Evolutionary conservation across 2,888 invertebrate genomes (phyloP).

Genomic region (Pollenia angustigena): DNA sequence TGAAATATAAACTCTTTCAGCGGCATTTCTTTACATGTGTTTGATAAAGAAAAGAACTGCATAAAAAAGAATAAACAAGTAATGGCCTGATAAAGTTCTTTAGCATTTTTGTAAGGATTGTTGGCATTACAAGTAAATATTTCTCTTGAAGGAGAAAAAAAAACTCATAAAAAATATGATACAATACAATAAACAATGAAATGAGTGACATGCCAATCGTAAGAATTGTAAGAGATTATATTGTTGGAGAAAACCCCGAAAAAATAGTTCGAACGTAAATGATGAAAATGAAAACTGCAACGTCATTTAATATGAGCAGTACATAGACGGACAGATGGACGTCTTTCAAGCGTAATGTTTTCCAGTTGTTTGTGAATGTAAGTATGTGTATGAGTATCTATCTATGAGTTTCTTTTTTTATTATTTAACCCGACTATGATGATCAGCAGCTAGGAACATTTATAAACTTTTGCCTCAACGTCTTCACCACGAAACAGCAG

Average conservation of each 20-base stretch:
- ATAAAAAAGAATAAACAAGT: conserved; percentile 10
- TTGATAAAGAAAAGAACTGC: neutral
- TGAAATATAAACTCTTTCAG: conserved; percentile 71
- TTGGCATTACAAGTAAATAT: conserved; percentile 68
- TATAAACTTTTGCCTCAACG: conserved; percentile 24
- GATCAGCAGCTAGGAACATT: conserved; percentile 13
- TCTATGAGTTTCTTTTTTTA: conserved; percentile 8
- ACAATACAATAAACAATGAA: conserved; percentile 60
- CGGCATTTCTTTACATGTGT: conserved; percentile 44
- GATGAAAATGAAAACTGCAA: conserved; percentile 65
- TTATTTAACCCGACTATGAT: conserved; percentile 49
- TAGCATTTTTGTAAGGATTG: conserved; percentile 47
- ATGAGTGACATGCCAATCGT: conserved; percentile 73
- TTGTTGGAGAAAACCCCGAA: conserved; percentile 55
- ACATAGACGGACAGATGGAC: conserved; percentile 21
- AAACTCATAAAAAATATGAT: conserved; percentile 2
- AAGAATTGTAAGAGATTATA: conserved; percentile 66
- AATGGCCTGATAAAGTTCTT: conserved; percentile 57
- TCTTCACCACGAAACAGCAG: conserved; percentile 35
- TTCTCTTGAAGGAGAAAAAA: conserved; percentile 11
- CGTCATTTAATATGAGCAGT: conserved; percentile 66
- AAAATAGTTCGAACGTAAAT: neutral
- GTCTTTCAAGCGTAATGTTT: conserved; percentile 66
- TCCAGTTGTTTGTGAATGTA: conserved; percentile 37
- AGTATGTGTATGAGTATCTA: neutral